phyloP scores from a whole-genome alignment of 2,888 invertebrate genomes.

The Ischnura elegans region DNA sequence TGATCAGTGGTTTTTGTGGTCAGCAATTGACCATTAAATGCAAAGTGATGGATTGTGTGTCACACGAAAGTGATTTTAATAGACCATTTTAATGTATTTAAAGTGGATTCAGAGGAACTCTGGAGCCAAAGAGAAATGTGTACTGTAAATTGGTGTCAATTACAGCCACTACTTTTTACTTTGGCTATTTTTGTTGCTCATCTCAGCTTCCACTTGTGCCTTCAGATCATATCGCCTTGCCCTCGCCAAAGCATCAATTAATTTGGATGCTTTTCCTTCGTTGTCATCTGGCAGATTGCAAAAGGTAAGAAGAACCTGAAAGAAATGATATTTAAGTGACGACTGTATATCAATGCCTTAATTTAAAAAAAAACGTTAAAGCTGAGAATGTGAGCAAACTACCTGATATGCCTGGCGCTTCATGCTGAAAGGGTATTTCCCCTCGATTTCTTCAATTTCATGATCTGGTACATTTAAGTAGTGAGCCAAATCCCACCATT shows the following conservation, averaged over 20 bases:
- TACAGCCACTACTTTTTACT: neutral
- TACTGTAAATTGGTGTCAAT: conserved; percentile 12
- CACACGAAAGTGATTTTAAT: neutral
- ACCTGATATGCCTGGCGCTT: conserved; percentile 56
- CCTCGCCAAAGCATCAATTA: neutral
- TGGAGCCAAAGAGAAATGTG: neutral
- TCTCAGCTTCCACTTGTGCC: conserved; percentile 6
- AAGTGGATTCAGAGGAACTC: neutral
- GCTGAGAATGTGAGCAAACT: neutral
- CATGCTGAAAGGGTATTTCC: conserved; percentile 70
- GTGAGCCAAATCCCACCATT: conserved; percentile 76
- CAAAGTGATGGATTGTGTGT: neutral
- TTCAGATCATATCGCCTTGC: conserved; percentile 34
- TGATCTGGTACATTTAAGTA: conserved; percentile 74
- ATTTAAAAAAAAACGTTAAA: no score
- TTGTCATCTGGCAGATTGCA: neutral
- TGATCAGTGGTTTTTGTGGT: neutral
- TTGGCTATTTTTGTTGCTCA: neutral
- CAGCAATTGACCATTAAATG: neutral
- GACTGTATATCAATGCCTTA: no score
- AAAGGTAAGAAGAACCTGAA: conserved; percentile 7
- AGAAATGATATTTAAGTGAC: neutral
- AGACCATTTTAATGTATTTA: neutral
- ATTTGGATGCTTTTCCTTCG: neutral
- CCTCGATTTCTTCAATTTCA: conserved; percentile 74